Conservation (phyloP, 2,113 vertebrate genomes). For the Thunnus thynnus region DNA sequence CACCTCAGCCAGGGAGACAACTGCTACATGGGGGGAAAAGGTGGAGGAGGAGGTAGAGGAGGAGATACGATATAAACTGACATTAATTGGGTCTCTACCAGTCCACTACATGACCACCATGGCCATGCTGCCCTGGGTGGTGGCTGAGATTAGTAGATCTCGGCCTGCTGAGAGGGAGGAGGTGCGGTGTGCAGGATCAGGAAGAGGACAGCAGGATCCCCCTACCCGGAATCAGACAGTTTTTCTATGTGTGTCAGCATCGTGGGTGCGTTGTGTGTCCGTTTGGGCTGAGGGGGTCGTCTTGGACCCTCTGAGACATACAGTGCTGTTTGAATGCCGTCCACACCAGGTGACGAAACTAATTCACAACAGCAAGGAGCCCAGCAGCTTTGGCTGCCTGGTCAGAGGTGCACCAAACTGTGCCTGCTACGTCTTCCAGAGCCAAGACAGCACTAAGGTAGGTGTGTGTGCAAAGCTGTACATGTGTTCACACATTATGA, state of each 20-base stretch:
- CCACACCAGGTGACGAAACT: slow-evolving; percentile 92
- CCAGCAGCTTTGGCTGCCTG: slow-evolving; percentile 93
- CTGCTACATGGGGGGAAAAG: slow-evolving; percentile 11
- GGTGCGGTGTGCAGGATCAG: not conserved
- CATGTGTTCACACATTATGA: not conserved
- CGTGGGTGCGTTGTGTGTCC: slow-evolving; percentile 86
- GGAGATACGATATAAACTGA: slow-evolving; percentile 86
- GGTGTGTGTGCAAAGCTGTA: slow-evolving; percentile 9
- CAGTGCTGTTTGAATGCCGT: slow-evolving; percentile 89
- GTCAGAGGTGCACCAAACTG: slow-evolving; percentile 84
- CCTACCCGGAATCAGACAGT: slow-evolving; percentile 71
- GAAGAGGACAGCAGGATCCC: not conserved
- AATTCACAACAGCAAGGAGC: slow-evolving; percentile 94
- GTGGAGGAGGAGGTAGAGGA: slow-evolving; percentile 37
- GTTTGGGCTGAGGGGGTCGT: slow-evolving; percentile 75
- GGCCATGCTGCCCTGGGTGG: slow-evolving; percentile 96
- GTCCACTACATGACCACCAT: slow-evolving; percentile 93
- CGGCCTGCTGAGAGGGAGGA: slow-evolving; percentile 59
- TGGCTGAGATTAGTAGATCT: slow-evolving; percentile 90
- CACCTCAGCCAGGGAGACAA: not conserved
- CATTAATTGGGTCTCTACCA: slow-evolving; percentile 88
- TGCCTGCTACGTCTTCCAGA: slow-evolving; percentile 93
- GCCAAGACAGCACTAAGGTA: slow-evolving; percentile 93
- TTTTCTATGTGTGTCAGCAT: slow-evolving; percentile 86
- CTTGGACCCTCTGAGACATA: slow-evolving; percentile 91